These are phyloP conservation scores for Percina caprodes DNA, from an alignment of 2,113 vertebrate genomes.

Conservation along the genomic window DNA sequence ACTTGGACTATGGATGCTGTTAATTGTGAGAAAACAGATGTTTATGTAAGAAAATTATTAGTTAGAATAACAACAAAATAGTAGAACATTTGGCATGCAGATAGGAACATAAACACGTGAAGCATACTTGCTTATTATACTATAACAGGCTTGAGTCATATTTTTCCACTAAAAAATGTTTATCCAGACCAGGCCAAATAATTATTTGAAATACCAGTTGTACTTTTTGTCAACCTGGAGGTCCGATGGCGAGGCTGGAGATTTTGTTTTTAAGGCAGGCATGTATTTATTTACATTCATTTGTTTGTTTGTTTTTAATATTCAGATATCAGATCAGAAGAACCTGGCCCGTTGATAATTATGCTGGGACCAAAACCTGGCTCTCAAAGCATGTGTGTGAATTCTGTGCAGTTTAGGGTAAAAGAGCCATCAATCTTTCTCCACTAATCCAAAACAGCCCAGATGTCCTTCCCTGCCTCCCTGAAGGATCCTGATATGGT, in stretches of 20 bases:
- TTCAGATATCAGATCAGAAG: background rate
- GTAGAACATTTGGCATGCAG: background rate
- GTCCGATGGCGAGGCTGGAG: background rate
- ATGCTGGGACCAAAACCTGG: background rate
- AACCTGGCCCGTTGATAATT: background rate
- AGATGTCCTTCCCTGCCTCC: background rate
- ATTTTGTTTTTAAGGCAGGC: background rate
- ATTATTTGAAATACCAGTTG: background rate
- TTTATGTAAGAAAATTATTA: background rate
- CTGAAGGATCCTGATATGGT: background rate
- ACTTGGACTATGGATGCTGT: background rate
- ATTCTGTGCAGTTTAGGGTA: background rate
- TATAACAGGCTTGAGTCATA: background rate
- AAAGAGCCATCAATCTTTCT: background rate
- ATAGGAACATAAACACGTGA: background rate
- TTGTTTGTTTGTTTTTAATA: background rate
- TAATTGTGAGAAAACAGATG: slow-evolving; percentile 7
- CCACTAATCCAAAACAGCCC: background rate
- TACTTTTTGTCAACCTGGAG: background rate
- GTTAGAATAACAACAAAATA: background rate
- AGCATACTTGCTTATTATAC: too few relatives aligned
- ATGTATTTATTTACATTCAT: background rate
- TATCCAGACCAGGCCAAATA: slow-evolving; percentile 1
- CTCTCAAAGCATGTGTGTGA: background rate
- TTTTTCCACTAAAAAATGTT: background rate